These are phyloP conservation scores for Lydus trimaculatus DNA, from an alignment of 2,888 invertebrate genomes.

Conservation along the genomic window DNA sequence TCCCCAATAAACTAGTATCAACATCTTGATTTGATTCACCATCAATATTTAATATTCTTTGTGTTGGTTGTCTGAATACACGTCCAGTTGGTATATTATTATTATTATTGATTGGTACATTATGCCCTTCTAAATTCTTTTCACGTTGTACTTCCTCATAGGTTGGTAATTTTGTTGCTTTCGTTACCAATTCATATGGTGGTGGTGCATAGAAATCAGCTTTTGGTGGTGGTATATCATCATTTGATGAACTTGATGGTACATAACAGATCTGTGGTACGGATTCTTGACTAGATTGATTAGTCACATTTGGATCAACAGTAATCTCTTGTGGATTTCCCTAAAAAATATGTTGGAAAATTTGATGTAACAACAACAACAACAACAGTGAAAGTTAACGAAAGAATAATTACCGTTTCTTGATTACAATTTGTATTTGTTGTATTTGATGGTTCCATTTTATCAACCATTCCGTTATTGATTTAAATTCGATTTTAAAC, in stretches of 20 bases:
- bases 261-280: conserved; percentile 36
- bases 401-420: conserved; percentile 23
- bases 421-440: conserved; percentile 32
- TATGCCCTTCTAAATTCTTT: conserved; percentile 77
- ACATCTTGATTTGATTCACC: conserved; percentile 76
- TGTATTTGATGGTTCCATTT: conserved; percentile 7
- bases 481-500: background rate
- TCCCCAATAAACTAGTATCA: conserved; percentile 84
- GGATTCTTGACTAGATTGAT: conserved; percentile 17
- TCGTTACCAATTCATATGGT: conserved; percentile 82
- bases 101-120: conserved; percentile 50
- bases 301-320: conserved; percentile 29
- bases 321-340: conserved; percentile 34
- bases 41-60: conserved; percentile 74
- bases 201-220: conserved; percentile 88
- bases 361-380: background rate
- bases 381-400: too few species aligned
- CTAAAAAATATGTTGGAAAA: conserved; percentile 21
- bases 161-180: conserved; percentile 82
- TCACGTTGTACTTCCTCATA: conserved; percentile 93
- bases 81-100: conserved; percentile 39
- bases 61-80: conserved; percentile 50
- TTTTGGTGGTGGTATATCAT: conserved; percentile 82
- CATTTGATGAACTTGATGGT: conserved; percentile 52
- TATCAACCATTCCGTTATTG: background rate